phyloP scores from a whole-genome alignment of 2,888 invertebrate species.

The Nomada hirtipes region DNA sequence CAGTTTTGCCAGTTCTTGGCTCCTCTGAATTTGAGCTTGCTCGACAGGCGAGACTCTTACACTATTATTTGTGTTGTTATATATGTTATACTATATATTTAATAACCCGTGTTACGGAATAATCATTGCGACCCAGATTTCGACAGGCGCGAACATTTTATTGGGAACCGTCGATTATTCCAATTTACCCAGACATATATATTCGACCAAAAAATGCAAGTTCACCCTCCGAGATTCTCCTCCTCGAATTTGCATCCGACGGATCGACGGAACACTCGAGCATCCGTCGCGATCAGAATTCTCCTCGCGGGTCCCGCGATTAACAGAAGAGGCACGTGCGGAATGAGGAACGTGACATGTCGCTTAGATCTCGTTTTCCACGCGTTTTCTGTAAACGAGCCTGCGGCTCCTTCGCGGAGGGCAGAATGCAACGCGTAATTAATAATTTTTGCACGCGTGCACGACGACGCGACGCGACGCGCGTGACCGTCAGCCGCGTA shows the following conservation, averaged over 20 bases:
- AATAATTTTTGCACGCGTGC: conserved; percentile 44
- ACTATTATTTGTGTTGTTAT: too few species aligned
- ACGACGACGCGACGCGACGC: background rate
- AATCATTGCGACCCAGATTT: too few species aligned
- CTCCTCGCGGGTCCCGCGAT: conserved; percentile 24
- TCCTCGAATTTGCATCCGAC: background rate
- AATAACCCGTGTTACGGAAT: too few species aligned
- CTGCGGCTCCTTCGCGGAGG: background rate
- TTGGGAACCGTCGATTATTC: too few species aligned
- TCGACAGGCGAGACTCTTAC: too few species aligned
- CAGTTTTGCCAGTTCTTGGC: too few species aligned
- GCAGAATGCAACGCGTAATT: conserved; percentile 36
- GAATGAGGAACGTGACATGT: conserved; percentile 38
- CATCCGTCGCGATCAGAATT: background rate
- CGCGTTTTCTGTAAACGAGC: conserved; percentile 10
- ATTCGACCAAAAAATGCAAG: too few species aligned
- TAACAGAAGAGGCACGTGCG: conserved; percentile 45
- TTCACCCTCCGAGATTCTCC: too few species aligned
- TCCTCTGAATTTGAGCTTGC: too few species aligned
- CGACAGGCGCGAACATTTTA: too few species aligned
- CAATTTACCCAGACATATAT: too few species aligned
- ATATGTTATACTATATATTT: too few species aligned
- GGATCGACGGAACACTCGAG: background rate
- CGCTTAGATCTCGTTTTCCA: conserved; percentile 34
- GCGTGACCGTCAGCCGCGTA: conserved; percentile 17